Evolutionary conservation across 2,797 vertebrate species (phyloP), one percentile per base, ranked within the genome.

Genomic region (Poeciliopsis turneri): DNA sequence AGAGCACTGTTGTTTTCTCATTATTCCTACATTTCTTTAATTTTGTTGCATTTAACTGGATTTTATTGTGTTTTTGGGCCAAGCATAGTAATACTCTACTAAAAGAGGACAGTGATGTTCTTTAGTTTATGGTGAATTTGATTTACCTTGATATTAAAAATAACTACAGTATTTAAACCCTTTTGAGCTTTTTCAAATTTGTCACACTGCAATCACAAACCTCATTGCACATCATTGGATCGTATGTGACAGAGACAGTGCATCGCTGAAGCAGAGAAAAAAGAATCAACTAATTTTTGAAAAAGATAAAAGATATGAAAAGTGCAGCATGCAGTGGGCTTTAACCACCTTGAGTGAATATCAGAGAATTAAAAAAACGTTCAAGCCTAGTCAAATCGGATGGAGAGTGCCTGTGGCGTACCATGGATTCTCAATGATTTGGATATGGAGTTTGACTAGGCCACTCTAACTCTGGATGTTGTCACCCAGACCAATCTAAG

Each of bases 1-100:
- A 28, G 80, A 76, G 83, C 72, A 71, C 82, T 80, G 66, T 78
- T 57, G 64, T 75, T 55, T 79, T 64, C 43, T 57, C 79, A 41
- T 69, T 47, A 45, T 39, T 36, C 25, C 51, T 39, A 70, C 78
- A 53, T 78, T 83, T 81, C 0, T 79, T 77, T 82, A 76, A 49
- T 41, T 84, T 13, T 61, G 18, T 61, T 64, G 18, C 15, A 33
- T 75, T 61, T 46, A 46, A 64, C 28, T 33, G 57, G 10, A 47
- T 64, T 46, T 75, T 39, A 76, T 59, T 33, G 45, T 80, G n/a
- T 83, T 43, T 57, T 43, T 76, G 69, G 66, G 82, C 30, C 36
- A 41, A 83, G 12, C 47, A n/a, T 79, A 64, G 72, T 33, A 46
- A 71, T 80, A 47, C 33, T 41, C 53, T 16, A 72, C 78, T 57